phyloP scores from a whole-genome alignment of 2,113 vertebrate species.

The Onychorhynchus coronatus region DNA sequence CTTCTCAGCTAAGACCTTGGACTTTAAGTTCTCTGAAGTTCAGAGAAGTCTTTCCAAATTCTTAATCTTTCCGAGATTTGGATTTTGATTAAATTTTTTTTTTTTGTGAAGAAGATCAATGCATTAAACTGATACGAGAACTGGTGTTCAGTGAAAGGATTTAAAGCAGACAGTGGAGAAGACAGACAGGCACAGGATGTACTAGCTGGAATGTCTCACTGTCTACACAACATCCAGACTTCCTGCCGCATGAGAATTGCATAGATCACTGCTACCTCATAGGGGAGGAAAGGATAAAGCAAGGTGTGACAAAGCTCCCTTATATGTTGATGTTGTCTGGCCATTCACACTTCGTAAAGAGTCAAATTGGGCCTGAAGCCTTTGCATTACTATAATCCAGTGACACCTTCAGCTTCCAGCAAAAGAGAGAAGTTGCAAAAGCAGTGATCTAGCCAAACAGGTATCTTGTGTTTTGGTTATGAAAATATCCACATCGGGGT shows the following conservation, averaged over 20 bases:
- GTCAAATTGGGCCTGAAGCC: not conserved
- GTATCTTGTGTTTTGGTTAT: not conserved
- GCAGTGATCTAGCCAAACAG: not conserved
- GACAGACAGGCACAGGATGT: not conserved
- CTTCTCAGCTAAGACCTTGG: not conserved
- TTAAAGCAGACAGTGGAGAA: not conserved
- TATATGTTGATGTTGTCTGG: not conserved
- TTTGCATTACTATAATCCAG: not conserved
- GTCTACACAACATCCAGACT: not conserved
- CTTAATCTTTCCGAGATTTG: not conserved
- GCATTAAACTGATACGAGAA: not conserved
- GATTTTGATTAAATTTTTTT: not conserved
- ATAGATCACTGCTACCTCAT: not conserved
- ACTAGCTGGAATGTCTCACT: not conserved
- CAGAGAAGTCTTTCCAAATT: not conserved
- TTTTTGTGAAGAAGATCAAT: not conserved
- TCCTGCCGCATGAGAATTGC: not conserved
- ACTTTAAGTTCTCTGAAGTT: not conserved
- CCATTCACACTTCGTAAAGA: not conserved
- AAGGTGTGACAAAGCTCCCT: not conserved
- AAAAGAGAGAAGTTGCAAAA: not conserved
- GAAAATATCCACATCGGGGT: rapidly evolving
- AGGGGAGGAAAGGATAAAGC: not conserved
- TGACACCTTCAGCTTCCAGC: not conserved
- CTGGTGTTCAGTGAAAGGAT: not conserved